A percentile compares a stretch with the other conserved stretches of the same genome.
Evolutionary conservation across 2,113 vertebrate species (phyloP).

Genomic region (Catharus bicknelli): DNA sequence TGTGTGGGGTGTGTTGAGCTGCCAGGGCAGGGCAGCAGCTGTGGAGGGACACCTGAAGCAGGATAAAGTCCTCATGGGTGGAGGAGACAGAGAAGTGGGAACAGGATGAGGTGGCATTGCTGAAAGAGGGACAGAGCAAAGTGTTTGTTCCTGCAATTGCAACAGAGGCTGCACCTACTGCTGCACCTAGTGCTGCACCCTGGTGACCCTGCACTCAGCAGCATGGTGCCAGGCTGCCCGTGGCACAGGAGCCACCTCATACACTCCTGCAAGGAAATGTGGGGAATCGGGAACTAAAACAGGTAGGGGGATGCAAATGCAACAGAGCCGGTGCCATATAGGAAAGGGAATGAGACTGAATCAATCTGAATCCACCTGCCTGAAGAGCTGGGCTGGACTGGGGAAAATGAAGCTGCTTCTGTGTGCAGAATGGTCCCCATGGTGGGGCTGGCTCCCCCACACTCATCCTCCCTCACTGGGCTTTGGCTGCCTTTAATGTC

Average conservation of each 20-base stretch:
- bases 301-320: neutral
- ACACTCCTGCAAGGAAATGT: rapidly evolving
- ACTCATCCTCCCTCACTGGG: neutral
- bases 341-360: neutral
- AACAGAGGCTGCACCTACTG: neutral
- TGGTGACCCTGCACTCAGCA: rapidly evolving
- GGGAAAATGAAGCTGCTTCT: neutral
- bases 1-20: neutral
- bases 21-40: neutral
- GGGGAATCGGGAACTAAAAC: neutral
- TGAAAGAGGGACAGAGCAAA: neutral
- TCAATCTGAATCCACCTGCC: neutral
- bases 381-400: neutral
- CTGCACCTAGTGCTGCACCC: neutral
- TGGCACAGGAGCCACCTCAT: neutral
- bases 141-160: neutral
- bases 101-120: neutral
- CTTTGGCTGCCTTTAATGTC: neutral
- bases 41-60: neutral
- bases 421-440: rapidly evolving
- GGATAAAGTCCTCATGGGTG: neutral
- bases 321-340: rapidly evolving
- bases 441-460: rapidly evolving
- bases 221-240: neutral
- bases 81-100: neutral